These are phyloP conservation scores for Heteromyza rotundicornis DNA, from an alignment of 2,888 invertebrate species.

Conservation along the genomic window DNA sequence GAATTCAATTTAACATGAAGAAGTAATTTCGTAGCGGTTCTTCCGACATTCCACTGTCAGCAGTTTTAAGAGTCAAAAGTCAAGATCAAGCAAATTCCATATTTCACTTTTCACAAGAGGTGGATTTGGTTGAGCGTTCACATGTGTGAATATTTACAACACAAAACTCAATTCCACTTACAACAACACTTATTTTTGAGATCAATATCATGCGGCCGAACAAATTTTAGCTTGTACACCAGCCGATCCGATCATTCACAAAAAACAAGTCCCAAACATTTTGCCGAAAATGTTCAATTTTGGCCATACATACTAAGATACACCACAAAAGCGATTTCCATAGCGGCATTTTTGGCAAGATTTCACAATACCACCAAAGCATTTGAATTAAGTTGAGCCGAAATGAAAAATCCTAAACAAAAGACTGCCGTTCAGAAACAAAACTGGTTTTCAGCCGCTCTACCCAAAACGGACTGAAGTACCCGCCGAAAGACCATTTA, in stretches of 20 bases:
- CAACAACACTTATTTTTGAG: too few species aligned
- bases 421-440: not conserved
- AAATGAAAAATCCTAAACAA: not conserved
- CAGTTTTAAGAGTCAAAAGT: too few species aligned
- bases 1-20: conserved; percentile 48
- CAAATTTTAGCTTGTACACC: too few species aligned
- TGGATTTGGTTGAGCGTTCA: too few species aligned
- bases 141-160: too few species aligned
- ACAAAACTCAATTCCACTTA: too few species aligned
- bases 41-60: too few species aligned
- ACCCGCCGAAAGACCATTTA: conserved; percentile 2
- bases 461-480: not conserved
- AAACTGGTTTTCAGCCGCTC: not conserved
- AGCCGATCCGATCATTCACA: too few species aligned
- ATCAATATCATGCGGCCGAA: too few species aligned
- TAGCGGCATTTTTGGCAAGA: not conserved
- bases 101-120: too few species aligned
- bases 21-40: conserved; percentile 39
- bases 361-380: not conserved
- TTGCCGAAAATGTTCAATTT: not conserved
- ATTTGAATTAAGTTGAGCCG: not conserved
- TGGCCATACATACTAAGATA: too few species aligned
- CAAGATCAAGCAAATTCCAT: too few species aligned
- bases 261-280: not conserved
- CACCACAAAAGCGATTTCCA: not conserved